Evolutionary conservation across 2,888 invertebrate genomes (phyloP), one percentile per base, ranked within the genome.

Genomic region (Unio delphinus): DNA sequence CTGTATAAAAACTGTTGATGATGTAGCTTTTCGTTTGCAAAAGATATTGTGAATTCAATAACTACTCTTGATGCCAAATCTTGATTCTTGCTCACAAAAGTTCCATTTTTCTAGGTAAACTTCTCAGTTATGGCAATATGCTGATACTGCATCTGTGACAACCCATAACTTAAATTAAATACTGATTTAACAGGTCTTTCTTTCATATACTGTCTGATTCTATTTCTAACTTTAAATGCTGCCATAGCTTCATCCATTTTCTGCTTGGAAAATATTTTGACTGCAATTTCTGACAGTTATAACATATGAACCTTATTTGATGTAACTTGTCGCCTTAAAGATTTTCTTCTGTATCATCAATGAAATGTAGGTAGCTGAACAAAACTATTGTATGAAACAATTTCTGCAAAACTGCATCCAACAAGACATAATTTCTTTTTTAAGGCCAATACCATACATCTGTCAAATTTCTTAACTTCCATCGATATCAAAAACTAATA

Each of bases 161-260:
- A 34, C 65, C 56, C 64, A 69, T 61, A 69, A 7, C 60, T 61
- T 69, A 2, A 23, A 23, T 23, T 23, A 23, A 23, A 69, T 69
- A 0, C 69, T 65, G 56, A 65, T 65, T 65, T 69, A 8, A 69
- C 61, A 7, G 61, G 61, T 55, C 64, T 68, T 55, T 68, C 64
- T 23, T 64, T 68, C 66, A 66, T 66, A n/a, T 55, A 65, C 30
- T 54, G 59, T 30, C 45, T 65, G 55, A 68, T 68, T 7, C 64
- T 61, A 11, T 56, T 15, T 11, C 55, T 8, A 26, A 55, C 68
- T 45, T 45, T 45, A 45, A 58, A 62, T 18, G 45, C 7, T 18
- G 2, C 34, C 45, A 20, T 62, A 62, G n/a, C 45, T 54, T 28
- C 11, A 45, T 45, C 30, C 18, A 62, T 34, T 34, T 8, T 34